A percentile compares a stretch with the other conserved stretches of the same genome.
phyloP scores from a whole-genome alignment of 2,888 invertebrate genomes.

The Eilema depressum region DNA sequence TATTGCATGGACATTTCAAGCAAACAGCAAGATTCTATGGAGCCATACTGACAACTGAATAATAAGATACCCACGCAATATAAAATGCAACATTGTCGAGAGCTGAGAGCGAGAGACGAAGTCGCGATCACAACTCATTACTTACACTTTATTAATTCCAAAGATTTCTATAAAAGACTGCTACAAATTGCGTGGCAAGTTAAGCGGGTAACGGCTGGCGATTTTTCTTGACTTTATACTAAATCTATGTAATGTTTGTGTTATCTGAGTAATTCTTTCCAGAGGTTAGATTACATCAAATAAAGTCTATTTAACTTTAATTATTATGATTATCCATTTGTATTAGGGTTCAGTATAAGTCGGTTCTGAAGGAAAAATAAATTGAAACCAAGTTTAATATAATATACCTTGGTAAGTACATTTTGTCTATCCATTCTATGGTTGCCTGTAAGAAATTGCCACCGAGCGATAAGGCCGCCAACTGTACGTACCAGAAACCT shows the following conservation, averaged over 20 bases:
- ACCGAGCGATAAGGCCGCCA: too few species aligned
- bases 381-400: too few species aligned
- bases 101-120: slow-evolving; percentile 5
- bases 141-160: slow-evolving; percentile 35
- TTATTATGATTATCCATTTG: not conserved
- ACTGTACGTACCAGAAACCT: too few species aligned
- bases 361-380: too few species aligned
- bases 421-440: too few species aligned
- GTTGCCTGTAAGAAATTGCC: too few species aligned
- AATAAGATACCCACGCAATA: slow-evolving; percentile 1
- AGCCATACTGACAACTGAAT: slow-evolving; percentile 11
- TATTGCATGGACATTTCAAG: not conserved
- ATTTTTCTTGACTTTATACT: slow-evolving; percentile 19
- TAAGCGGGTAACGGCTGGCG: slow-evolving; percentile 12
- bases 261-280: slow-evolving; percentile 33
- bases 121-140: slow-evolving; percentile 30
- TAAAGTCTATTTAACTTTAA: not conserved
- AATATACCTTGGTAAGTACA: too few species aligned
- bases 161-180: slow-evolving; percentile 35
- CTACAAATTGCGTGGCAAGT: slow-evolving; percentile 35
- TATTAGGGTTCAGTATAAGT: too few species aligned
- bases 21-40: not conserved
- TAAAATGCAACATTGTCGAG: slow-evolving; percentile 19
- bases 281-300: slow-evolving; percentile 29
- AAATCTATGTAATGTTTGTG: slow-evolving; percentile 14